Percentiles rank a stretch among this genome's conserved stretches.
These are phyloP conservation scores for Tor tambroides DNA, from an alignment of 2,113 vertebrate species.

Conservation along the genomic window DNA sequence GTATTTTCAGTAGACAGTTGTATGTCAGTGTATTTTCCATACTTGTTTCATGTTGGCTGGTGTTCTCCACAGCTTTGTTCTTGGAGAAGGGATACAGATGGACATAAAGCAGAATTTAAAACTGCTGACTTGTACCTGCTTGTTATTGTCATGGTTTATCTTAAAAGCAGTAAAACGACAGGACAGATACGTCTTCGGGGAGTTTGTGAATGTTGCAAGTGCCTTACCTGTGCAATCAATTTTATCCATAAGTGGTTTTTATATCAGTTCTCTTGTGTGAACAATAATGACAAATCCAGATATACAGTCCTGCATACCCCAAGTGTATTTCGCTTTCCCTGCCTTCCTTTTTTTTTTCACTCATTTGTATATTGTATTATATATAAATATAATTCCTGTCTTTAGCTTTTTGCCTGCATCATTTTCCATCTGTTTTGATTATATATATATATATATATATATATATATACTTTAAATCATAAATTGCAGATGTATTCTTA, in stretches of 20 bases:
- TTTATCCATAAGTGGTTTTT: constrained; percentile 45
- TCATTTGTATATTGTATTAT: no score
- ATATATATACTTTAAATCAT: no score
- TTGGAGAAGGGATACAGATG: constrained; percentile 4
- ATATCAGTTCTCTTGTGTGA: constrained; percentile 29
- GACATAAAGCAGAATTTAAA: not conserved
- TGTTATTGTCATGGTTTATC: constrained; percentile 13
- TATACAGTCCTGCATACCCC: not conserved
- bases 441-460: no score
- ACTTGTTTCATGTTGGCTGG: not conserved
- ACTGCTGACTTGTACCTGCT: constrained; percentile 3
- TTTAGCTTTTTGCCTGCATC: no score
- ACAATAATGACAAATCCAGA: constrained; percentile 42
- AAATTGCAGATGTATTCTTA: not conserved
- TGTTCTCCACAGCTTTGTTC: not conserved
- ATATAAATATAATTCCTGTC: no score
- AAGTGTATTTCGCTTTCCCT: not conserved
- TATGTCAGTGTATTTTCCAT: constrained; percentile 12
- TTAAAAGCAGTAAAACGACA: constrained; percentile 25
- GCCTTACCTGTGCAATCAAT: constrained; percentile 12
- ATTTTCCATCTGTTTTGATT: no score
- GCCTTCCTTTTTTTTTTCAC: not conserved
- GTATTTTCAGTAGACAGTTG: not conserved
- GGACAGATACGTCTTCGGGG: constrained; percentile 31
- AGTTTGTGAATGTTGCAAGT: constrained; percentile 26